phyloP scores from a whole-genome alignment of 30 jellyfish, hydroid and myxozoan species.

The Turritopsis dohrnii region DNA sequence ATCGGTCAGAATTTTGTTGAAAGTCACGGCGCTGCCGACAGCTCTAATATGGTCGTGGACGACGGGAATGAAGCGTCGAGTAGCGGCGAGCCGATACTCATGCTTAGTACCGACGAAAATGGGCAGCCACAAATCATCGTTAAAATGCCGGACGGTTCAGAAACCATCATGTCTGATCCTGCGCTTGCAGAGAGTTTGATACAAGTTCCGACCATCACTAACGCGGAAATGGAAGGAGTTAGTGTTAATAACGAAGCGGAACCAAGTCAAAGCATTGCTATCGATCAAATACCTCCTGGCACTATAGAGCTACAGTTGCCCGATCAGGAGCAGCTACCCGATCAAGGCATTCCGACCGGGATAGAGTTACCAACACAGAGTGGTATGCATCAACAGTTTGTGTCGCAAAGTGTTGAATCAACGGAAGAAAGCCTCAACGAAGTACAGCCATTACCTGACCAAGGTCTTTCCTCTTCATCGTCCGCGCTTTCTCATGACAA shows the following conservation, averaged over 20 bases:
- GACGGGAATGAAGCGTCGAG: conserved; percentile 32
- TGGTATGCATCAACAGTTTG: conserved; percentile 20
- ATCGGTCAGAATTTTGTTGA: background rate
- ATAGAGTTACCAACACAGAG: conserved; percentile 34
- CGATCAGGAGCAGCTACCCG: conserved; percentile 15
- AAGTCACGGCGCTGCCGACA: conserved; percentile 35
- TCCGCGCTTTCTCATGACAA: background rate
- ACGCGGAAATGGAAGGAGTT: conserved; percentile 34
- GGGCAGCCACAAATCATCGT: conserved; percentile 49
- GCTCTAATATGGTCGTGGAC: conserved; percentile 31
- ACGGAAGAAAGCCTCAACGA: background rate
- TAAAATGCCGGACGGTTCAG: conserved; percentile 47
- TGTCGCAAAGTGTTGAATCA: conserved; percentile 28
- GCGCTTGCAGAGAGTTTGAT: conserved; percentile 41
- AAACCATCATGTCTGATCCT: conserved; percentile 46
- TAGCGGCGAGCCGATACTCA: conserved; percentile 36
- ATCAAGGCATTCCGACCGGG: conserved; percentile 28
- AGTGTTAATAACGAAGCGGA: conserved; percentile 27
- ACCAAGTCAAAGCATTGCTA: conserved; percentile 23
- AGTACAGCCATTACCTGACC: conserved; percentile 34
- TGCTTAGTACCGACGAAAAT: conserved; percentile 39
- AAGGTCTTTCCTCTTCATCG: conserved; percentile 21
- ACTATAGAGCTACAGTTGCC: conserved; percentile 7
- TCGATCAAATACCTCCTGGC: conserved; percentile 8
- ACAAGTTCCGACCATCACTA: conserved; percentile 41